Conservation (phyloP, 2,113 vertebrate genomes). For the Gnathochromis pfefferi region DNA sequence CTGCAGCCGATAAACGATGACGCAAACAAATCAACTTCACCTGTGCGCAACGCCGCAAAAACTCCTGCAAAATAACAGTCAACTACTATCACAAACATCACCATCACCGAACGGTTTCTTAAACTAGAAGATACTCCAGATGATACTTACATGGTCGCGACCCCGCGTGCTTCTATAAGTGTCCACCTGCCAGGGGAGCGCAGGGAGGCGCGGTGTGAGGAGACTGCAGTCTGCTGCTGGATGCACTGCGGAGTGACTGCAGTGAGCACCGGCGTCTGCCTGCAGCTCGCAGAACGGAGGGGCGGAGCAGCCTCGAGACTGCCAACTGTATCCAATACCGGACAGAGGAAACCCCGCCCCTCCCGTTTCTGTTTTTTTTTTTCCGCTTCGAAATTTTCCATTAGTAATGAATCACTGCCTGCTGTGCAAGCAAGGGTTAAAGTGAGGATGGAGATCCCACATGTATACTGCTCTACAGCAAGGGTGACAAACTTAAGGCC, state of each 20-base stretch:
- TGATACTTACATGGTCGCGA: constrained; percentile 45
- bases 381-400: neutral
- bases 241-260: constrained; percentile 48
- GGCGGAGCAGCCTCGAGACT: neutral
- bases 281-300: neutral
- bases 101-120: neutral
- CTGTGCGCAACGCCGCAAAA: neutral
- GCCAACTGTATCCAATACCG: neutral
- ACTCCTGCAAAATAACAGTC: neutral
- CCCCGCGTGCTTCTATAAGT: neutral
- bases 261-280: constrained; percentile 4
- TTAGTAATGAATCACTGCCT: neutral
- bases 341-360: neutral
- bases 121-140: neutral
- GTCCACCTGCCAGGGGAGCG: constrained; percentile 23
- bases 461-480: neutral
- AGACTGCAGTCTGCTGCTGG: constrained; percentile 37
- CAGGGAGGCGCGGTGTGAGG: constrained; percentile 9
- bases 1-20: neutral
- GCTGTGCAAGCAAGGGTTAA: neutral
- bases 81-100: neutral
- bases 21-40: neutral
- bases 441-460: neutral
- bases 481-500: neutral
- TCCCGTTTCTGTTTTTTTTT: fast-evolving